A percentile compares a stretch with the other conserved stretches of the same genome.
These are phyloP conservation scores for Dromococcyx pavoninus DNA, from an alignment of 2,797 vertebrate genomes.

Conservation along the genomic window DNA sequence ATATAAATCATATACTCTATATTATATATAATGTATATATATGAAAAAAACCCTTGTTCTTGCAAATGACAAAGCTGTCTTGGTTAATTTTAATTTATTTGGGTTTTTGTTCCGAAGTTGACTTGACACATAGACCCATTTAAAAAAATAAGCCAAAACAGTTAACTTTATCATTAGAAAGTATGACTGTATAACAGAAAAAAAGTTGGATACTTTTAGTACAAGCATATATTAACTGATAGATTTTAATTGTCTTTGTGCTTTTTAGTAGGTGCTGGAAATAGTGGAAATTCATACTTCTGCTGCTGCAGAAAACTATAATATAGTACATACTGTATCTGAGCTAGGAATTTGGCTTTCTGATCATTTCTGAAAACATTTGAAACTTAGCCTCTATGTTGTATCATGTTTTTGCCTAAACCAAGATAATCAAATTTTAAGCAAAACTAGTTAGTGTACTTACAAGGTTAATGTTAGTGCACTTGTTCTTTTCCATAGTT, in stretches of 20 bases:
- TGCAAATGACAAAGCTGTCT: neutral
- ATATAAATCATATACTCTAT: too few relatives aligned
- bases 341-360: neutral
- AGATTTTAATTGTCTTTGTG: neutral
- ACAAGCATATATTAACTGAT: neutral
- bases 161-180: neutral
- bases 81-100: neutral
- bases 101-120: neutral
- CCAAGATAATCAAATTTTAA: neutral
- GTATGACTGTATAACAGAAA: neutral
- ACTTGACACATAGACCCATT: neutral
- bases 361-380: neutral
- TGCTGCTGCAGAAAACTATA: neutral
- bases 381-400: neutral
- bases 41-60: neutral
- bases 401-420: neutral
- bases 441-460: neutral
- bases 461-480: neutral
- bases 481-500: neutral
- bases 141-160: neutral
- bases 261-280: neutral
- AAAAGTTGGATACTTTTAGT: neutral
- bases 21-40: too few relatives aligned
- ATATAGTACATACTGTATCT: neutral
- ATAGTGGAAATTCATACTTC: neutral